Base-by-base conservation (phyloP, 2,797 vertebrate genomes). In the Tragopan temminckii region DNA sequence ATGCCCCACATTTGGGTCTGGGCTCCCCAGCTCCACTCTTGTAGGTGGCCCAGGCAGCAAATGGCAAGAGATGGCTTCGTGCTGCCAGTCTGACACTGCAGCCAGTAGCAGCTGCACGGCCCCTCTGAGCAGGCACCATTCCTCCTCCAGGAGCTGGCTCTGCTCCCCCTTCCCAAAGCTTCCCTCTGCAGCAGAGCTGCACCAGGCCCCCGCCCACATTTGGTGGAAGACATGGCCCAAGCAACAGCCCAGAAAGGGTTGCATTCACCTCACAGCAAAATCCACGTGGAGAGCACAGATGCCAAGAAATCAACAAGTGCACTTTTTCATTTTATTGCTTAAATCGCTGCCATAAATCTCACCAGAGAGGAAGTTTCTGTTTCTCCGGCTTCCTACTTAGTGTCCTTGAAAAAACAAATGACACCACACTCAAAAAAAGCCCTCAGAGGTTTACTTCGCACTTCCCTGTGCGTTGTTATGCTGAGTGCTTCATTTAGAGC, bases 321-420 rank as follows among this genome's bases (percentile, higher is more conserved):
- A 35, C 61, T 38, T 66, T 53, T 74, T 69, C 75, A 59, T 90
- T 96, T 94, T 84, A 94, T 93, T 93, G 80, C 59, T 71, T 46
- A 91, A 91, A 92, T 94, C 68, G 35, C 55, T 35, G 63, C n/a
- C 61, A 76, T 93, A 96, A 97, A 96, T 96, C 92, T 96, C 93
- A 57, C 58, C 52, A 48, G 68, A 95, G 66, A 93, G 96, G 93
- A 97, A 97, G 93, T 89, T 85, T 89, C 94, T 96, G 92, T 92
- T 96, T 89, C 93, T 96, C 94, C 59, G 68, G 71, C 94, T 97
- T 97, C 95, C 97, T 86, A 90, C 74, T 89, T 76, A 12, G 55
- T 79, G 94, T 95, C 97, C 97, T 97, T 97, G 91, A 96, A 86
- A 91, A 92, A 97, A 83, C 67, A 96, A 95, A 96, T 84, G 91